Percentiles rank a stretch among this genome's conserved stretches.
Evolutionary conservation across 2,113 vertebrate genomes (phyloP).

Genomic region (Pelecanus crispus): DNA sequence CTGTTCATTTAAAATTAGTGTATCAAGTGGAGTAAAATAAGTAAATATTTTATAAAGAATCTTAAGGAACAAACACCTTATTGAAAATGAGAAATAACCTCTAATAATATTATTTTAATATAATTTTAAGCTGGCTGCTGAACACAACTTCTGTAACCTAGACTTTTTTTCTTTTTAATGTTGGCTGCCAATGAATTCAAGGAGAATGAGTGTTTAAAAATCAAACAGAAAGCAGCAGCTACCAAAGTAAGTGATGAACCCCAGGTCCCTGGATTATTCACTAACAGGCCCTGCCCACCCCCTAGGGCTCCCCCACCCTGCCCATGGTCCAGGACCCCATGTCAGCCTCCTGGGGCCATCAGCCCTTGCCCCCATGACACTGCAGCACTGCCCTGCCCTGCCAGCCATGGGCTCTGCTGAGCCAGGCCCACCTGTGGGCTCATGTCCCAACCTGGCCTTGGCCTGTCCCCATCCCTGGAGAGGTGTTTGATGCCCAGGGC

Average conservation of each 20-base stretch:
- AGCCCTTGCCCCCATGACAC: fast-evolving
- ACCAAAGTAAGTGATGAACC: not conserved
- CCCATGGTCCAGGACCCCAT: no score
- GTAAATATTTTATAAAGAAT: not conserved
- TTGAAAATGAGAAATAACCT: not conserved
- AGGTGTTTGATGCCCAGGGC: fast-evolving
- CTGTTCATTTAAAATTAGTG: not conserved
- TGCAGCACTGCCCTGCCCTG: not conserved
- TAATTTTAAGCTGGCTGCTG: not conserved
- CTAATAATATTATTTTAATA: not conserved
- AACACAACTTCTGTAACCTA: not conserved
- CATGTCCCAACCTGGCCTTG: not conserved
- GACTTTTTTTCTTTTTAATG: not conserved
- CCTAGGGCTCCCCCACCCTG: fast-evolving
- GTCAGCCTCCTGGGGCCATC: fast-evolving
- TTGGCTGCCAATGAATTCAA: not conserved
- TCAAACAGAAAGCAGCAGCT: not conserved
- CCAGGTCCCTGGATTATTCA: not conserved
- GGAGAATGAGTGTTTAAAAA: not conserved
- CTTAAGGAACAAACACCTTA: not conserved
- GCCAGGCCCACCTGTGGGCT: fast-evolving
- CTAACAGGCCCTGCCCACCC: not conserved
- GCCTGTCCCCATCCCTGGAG: fast-evolving
- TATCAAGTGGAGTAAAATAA: not conserved
- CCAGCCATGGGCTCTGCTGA: fast-evolving